A percentile compares a stretch with the other conserved stretches of the same genome.
phyloP scores from a whole-genome alignment of 2,113 vertebrate genomes.

The Megaceryle maxima region DNA sequence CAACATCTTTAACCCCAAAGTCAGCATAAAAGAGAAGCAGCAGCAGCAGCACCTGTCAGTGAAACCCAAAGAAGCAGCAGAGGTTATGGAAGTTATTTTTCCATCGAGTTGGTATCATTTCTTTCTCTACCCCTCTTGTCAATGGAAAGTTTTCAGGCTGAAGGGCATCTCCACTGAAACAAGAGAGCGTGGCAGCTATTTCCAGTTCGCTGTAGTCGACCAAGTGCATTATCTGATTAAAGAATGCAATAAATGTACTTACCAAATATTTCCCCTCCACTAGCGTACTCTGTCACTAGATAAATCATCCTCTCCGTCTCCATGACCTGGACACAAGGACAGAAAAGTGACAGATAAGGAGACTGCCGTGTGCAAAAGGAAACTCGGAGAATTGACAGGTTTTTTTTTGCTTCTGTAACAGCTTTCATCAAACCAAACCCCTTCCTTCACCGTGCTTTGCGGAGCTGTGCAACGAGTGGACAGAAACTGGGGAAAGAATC shows the following conservation, averaged over 20 bases:
- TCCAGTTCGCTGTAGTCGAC: background rate
- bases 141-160: background rate
- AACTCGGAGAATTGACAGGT: background rate
- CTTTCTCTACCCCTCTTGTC: background rate
- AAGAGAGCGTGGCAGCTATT: slow-evolving; percentile 1
- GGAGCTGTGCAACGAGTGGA: too few species aligned
- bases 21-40: background rate
- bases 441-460: background rate
- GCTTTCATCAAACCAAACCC: background rate
- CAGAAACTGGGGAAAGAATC: background rate
- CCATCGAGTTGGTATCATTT: background rate
- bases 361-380: background rate
- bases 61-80: background rate
- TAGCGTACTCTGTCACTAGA: slow-evolving; percentile 98
- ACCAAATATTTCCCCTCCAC: slow-evolving; percentile 99
- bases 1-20: background rate
- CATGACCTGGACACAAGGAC: slow-evolving; percentile 89
- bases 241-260: slow-evolving; percentile 72
- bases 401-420: background rate
- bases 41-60: background rate
- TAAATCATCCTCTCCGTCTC: slow-evolving; percentile 99
- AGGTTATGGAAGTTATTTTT: background rate
- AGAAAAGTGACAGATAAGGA: slow-evolving; percentile 50
- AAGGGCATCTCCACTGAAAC: slow-evolving; percentile 29
- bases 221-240: slow-evolving; percentile 54